Evolutionary conservation across 1,140 invertebrate genomes (phyloP).

Genomic region (Hycleus cichorii): DNA sequence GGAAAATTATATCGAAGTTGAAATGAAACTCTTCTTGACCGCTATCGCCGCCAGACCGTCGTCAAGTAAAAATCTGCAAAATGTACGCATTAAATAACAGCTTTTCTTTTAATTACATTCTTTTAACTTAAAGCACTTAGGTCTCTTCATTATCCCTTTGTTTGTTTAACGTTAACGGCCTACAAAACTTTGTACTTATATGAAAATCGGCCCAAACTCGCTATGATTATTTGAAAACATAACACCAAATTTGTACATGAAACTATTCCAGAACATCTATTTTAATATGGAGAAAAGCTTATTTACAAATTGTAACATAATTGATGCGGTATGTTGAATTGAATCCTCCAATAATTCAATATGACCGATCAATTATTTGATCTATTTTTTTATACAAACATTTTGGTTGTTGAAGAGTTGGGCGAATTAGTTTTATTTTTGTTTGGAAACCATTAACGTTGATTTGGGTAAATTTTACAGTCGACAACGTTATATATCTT

Average conservation of each 20-base stretch:
- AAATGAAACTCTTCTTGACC: slow-evolving; percentile 9
- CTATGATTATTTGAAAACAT: slow-evolving; percentile 30
- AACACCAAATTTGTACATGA: slow-evolving; percentile 35
- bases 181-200: slow-evolving; percentile 37
- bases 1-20: too few species aligned
- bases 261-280: slow-evolving; percentile 33
- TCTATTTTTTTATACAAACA: slow-evolving; percentile 23
- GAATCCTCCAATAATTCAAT: too few species aligned
- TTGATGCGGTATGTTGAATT: not conserved
- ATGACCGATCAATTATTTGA: too few species aligned
- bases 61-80: slow-evolving; percentile 40
- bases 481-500: slow-evolving; percentile 36
- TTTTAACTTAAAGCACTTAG: slow-evolving; percentile 39
- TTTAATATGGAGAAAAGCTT: slow-evolving; percentile 32
- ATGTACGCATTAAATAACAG: slow-evolving; percentile 30
- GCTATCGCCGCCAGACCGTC: slow-evolving; percentile 28
- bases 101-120: not conserved
- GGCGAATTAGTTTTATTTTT: slow-evolving; percentile 21
- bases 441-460: slow-evolving; percentile 30
- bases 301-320: slow-evolving; percentile 16
- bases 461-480: slow-evolving; percentile 30
- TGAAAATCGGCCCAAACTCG: slow-evolving; percentile 25
- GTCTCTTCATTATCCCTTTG: slow-evolving; percentile 38
- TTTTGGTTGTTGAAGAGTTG: slow-evolving; percentile 33
- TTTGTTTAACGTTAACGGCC: slow-evolving; percentile 31